phyloP scores from a whole-genome alignment of 2,888 invertebrate genomes.

The Zaprionus lineosus region DNA sequence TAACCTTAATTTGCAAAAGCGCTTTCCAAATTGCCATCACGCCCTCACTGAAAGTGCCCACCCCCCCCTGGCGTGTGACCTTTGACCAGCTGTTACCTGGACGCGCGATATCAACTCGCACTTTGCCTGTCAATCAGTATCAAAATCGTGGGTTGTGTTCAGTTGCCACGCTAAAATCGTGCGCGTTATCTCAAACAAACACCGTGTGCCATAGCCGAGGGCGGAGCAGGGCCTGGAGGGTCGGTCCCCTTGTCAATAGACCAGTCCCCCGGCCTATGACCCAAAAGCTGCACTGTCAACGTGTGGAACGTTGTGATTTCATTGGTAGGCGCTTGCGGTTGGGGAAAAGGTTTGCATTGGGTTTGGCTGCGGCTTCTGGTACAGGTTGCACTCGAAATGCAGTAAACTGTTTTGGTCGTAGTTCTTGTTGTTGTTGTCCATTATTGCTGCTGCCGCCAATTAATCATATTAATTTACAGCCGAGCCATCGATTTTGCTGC shows the following conservation, averaged over 20 bases:
- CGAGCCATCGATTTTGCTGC: constrained; percentile 57
- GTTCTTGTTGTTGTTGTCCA: constrained; percentile 23
- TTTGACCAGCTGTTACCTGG: constrained; percentile 24
- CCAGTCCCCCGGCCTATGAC: too few relatives aligned
- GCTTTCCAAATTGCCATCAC: constrained; percentile 33
- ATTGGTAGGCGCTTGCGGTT: constrained; percentile 2
- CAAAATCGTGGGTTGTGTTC: constrained; percentile 14
- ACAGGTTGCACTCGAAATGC: constrained; percentile 1
- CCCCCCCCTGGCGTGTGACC: background rate
- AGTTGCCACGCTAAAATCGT: constrained; percentile 26
- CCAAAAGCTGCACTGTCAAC: constrained; percentile 33
- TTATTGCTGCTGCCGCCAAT: constrained; percentile 52
- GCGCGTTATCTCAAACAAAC: constrained; percentile 51
- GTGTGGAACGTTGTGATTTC: constrained; percentile 18
- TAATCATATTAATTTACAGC: constrained; percentile 71
- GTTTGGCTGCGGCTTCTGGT: background rate
- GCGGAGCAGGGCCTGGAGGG: too few relatives aligned
- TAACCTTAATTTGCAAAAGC: constrained; percentile 33
- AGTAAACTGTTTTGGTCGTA: background rate
- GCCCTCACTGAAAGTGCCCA: background rate
- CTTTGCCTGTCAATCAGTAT: constrained; percentile 47
- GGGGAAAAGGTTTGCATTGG: constrained; percentile 11
- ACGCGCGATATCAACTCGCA: constrained; percentile 49
- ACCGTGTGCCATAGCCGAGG: constrained; percentile 18
- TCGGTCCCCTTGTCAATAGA: too few relatives aligned